Conservation (phyloP, 2,888 invertebrate genomes). For the Opisthograptis luteolata region DNA sequence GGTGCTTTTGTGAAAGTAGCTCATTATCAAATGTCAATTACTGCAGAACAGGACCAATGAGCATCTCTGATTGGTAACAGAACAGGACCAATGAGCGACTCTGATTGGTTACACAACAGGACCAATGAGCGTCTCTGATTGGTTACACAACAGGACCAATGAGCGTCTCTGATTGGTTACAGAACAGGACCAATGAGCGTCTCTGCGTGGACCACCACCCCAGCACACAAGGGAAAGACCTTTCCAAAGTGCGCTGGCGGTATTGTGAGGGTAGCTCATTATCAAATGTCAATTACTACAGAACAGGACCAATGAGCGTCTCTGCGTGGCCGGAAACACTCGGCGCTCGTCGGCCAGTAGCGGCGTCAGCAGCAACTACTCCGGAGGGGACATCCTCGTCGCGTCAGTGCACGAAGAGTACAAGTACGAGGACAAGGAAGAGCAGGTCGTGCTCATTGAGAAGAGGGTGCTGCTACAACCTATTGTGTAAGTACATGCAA, state of each 20-base stretch:
- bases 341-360: slow-evolving; percentile 76
- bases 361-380: slow-evolving; percentile 73
- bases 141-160: too few relatives aligned
- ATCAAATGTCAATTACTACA: too few relatives aligned
- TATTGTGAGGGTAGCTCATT: too few relatives aligned
- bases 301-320: slow-evolving; percentile 69
- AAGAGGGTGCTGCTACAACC: slow-evolving; percentile 83
- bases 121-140: slow-evolving; percentile 70
- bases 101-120: too few relatives aligned
- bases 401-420: slow-evolving; percentile 89
- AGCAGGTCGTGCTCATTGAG: slow-evolving; percentile 88
- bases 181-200: slow-evolving; percentile 69
- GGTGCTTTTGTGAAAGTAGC: too few relatives aligned
- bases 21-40: too few relatives aligned
- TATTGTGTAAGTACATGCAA: slow-evolving; percentile 74
- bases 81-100: too few relatives aligned
- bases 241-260: too few relatives aligned
- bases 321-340: slow-evolving; percentile 62
- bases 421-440: slow-evolving; percentile 89
- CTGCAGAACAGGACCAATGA: slow-evolving; percentile 66
- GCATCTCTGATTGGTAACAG: slow-evolving; percentile 60
- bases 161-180: too few relatives aligned
- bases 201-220: slow-evolving; percentile 58
- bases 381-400: slow-evolving; percentile 74
- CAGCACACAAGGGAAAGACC: too few relatives aligned